A percentile compares a stretch with the other conserved stretches of the same genome.
phyloP scores from a whole-genome alignment of 1,140 invertebrate genomes.

The Drosophila micromelanica region DNA sequence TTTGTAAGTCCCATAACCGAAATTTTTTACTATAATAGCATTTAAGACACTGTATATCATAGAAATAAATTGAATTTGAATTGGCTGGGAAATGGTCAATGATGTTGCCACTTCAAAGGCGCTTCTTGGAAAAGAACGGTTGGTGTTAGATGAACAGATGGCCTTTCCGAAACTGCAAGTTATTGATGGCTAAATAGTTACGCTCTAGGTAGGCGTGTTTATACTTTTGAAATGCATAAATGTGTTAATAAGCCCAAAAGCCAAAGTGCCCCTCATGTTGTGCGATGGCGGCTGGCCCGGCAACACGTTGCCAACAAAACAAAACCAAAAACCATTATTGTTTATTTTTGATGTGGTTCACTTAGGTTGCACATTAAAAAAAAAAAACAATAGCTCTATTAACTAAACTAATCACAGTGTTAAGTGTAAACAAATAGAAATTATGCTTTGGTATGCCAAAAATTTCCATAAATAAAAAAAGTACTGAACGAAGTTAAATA shows the following conservation, averaged over 20 bases:
- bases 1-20: background rate
- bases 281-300: background rate
- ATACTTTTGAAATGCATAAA: constrained; percentile 34
- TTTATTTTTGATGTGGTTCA: constrained; percentile 74
- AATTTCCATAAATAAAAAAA: constrained; percentile 35
- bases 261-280: constrained; percentile 46
- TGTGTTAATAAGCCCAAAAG: constrained; percentile 42
- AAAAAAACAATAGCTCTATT: constrained; percentile 48
- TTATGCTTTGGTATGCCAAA: constrained; percentile 47
- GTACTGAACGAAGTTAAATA: background rate
- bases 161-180: constrained; percentile 43
- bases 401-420: constrained; percentile 56
- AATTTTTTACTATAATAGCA: no score
- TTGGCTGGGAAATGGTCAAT: background rate
- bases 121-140: constrained; percentile 26
- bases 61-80: constrained; percentile 43
- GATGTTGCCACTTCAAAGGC: constrained; percentile 60
- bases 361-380: constrained; percentile 75
- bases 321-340: constrained; percentile 31
- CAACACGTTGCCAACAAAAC: constrained; percentile 16
- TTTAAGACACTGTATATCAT: background rate
- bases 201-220: constrained; percentile 26
- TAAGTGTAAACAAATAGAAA: constrained; percentile 64
- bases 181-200: constrained; percentile 35
- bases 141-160: constrained; percentile 58